Evolutionary conservation across 2,113 vertebrate genomes (phyloP).

Genomic region (Eretmochelys imbricata): DNA sequence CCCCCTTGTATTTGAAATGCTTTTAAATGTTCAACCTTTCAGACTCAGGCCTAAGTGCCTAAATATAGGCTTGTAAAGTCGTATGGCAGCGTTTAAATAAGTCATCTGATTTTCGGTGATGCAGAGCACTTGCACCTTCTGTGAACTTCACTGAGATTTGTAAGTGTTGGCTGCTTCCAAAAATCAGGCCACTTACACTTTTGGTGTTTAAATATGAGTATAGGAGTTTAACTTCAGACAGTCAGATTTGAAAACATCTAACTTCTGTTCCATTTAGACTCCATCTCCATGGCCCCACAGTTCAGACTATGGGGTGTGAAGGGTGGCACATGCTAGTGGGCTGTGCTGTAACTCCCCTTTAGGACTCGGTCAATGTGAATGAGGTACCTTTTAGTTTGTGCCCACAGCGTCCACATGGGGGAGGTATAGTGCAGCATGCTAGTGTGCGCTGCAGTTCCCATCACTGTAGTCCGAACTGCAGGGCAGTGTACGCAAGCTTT

Average conservation of each 20-base stretch:
- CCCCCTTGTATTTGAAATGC: neutral
- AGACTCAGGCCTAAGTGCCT: neutral
- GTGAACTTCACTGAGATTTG: conserved; percentile 1
- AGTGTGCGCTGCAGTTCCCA: neutral
- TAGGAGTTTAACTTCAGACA: neutral
- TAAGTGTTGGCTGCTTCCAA: neutral
- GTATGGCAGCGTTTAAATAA: neutral
- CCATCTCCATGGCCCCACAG: neutral
- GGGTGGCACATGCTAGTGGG: neutral
- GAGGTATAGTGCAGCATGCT: neutral
- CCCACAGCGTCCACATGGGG: neutral
- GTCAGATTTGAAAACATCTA: neutral
- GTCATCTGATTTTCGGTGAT: neutral
- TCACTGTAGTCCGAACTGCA: neutral
- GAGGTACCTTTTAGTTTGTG: neutral
- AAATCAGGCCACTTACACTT: neutral
- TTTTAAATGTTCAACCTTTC: neutral
- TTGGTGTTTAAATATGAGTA: neutral
- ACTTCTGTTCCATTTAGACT: neutral
- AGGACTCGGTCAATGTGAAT: neutral
- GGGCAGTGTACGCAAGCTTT: neutral
- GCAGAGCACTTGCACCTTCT: neutral
- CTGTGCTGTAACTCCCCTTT: neutral
- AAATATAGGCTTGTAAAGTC: neutral
- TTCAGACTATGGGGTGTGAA: neutral